Evolutionary conservation across 2,888 invertebrate species (phyloP), one percentile per base, ranked within the genome.

Genomic region (Panopea generosa): DNA sequence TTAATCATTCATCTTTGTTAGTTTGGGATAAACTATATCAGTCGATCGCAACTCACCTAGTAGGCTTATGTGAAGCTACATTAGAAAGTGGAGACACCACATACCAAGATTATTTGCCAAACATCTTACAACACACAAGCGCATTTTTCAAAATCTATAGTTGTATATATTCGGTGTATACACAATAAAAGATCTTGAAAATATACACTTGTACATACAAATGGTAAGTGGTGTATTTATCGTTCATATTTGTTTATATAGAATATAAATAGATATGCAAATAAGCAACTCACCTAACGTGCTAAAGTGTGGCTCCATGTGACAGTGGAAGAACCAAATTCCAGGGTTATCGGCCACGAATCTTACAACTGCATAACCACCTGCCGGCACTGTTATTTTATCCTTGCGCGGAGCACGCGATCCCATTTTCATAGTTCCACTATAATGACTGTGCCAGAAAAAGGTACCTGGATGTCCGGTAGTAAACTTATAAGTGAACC

Each of bases 311-410:
- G 81, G 38, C 18, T 85, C 85, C 29, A 85, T 83, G 66, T 90
- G 90, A 61, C 90, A 90, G 62, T 90, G 89, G 27, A 89, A 63
- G 24, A 83, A 62, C 90, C 90, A 90, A 20, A 82, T 24, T 0
- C 90, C 90, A 2, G 89, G 90, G 67, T 90, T 90, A 33, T 88
- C 84, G 4, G 87, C 86, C 61, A 59, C 72, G 71, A 90, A 84
- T n/a, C 89, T 68, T 24, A 89, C 73, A n/a, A 89, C 86, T 14
- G 78, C 89, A n/a, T n/a, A n/a, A n/a, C n/a, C n/a, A n/a, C n/a
- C n/a, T n/a, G n/a, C n/a, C n/a, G n/a, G n/a, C n/a, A n/a, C n/a
- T n/a, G n/a, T n/a, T n/a, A n/a, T n/a, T n/a, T n/a, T n/a, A n/a
- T n/a, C n/a, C n/a, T n/a, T 63, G 11, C 76, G 47, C 1, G 84